Conservation (phyloP, 2,113 vertebrate species). For the Leucopternis melanops region DNA sequence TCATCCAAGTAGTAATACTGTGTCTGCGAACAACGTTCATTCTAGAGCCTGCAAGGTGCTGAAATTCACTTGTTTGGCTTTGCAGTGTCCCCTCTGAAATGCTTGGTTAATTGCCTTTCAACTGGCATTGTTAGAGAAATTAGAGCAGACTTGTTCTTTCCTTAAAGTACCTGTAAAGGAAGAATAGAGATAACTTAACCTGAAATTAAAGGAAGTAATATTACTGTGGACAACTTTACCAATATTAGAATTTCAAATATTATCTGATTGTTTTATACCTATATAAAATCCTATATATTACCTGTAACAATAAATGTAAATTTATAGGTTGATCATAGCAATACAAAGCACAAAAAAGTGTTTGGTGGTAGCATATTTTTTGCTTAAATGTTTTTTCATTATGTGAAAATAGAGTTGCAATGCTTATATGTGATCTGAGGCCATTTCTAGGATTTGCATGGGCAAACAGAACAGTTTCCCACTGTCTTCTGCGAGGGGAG, state of each 20-base stretch:
- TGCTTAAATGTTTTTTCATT: not conserved
- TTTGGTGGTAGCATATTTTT: not conserved
- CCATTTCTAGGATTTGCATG: not conserved
- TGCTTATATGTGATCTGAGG: not conserved
- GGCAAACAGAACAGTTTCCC: not conserved
- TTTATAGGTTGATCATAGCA: not conserved
- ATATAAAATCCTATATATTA: not conserved
- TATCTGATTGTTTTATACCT: not conserved
- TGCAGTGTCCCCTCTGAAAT: not conserved
- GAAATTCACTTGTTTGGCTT: not conserved
- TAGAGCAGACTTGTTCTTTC: not conserved
- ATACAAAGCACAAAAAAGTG: not conserved
- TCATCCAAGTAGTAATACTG: not conserved
- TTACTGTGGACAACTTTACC: not conserved
- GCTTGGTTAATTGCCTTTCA: not conserved
- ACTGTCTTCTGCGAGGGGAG: not conserved
- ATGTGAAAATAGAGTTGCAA: not conserved
- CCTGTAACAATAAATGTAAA: not conserved
- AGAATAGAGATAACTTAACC: not conserved
- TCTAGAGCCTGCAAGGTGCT: not conserved
- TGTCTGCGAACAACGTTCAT: not conserved
- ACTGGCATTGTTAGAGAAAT: not conserved
- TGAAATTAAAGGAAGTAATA: not conserved
- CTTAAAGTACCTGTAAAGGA: not conserved
- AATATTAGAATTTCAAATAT: not conserved